Conservation (phyloP, 2,797 vertebrate species). For the Podarcis siculus region DNA sequence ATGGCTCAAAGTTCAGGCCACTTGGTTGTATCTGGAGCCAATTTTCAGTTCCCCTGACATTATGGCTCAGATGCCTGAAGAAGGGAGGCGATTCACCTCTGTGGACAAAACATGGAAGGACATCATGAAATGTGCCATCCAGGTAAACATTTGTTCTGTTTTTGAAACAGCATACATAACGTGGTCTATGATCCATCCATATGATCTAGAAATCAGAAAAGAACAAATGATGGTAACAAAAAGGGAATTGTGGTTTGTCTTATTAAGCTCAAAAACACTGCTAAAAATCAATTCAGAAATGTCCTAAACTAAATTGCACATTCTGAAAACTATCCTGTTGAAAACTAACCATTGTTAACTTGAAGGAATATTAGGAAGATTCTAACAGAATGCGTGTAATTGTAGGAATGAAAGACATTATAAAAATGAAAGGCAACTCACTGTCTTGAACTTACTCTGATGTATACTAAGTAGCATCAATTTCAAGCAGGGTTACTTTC, state of each 20-base stretch:
- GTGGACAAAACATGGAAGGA: constrained; percentile 90
- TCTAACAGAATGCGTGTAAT: not conserved
- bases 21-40: constrained; percentile 90
- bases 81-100: constrained; percentile 82
- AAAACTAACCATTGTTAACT: not conserved
- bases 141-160: constrained; percentile 74
- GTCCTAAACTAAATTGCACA: not conserved
- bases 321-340: not conserved
- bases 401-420: accelerated
- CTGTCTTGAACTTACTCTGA: not conserved
- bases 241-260: not conserved
- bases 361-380: not conserved
- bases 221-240: not conserved
- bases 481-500: not conserved
- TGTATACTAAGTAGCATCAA: not conserved
- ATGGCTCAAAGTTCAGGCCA: constrained; percentile 90
- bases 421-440: not conserved
- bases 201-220: no score
- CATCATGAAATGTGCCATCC: constrained; percentile 81
- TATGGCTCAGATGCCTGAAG: constrained; percentile 90
- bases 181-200: not conserved
- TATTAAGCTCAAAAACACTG: not conserved
- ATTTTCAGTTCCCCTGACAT: constrained; percentile 93
- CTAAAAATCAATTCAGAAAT: not conserved
- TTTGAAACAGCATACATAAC: not conserved